phyloP scores from a whole-genome alignment of 1,140 invertebrate species.

The Cataglyphis hispanica region DNA sequence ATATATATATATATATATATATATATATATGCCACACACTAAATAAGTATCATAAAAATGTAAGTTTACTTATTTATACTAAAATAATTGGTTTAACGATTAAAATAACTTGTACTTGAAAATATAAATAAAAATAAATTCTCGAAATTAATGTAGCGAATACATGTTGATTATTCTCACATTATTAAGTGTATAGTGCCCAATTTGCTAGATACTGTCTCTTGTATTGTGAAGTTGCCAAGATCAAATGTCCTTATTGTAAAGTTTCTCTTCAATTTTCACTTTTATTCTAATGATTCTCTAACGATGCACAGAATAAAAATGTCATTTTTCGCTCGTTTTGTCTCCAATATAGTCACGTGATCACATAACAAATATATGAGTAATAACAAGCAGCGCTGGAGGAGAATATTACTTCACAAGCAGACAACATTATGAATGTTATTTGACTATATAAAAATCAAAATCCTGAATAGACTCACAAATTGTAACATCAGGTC shows the following conservation, averaged over 20 bases:
- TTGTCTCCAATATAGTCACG: no score
- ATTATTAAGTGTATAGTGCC: not conserved
- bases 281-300: no score
- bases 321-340: no score
- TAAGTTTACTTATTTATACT: not conserved
- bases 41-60: conserved; percentile 28
- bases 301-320: no score
- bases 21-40: not conserved
- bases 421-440: no score
- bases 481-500: not conserved
- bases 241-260: no score
- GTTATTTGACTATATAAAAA: not conserved
- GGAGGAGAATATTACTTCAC: no score
- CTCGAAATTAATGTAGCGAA: not conserved
- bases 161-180: not conserved
- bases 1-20: not conserved
- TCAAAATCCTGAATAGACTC: not conserved
- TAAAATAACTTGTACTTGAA: not conserved
- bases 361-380: no score
- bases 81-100: not conserved
- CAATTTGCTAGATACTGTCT: not conserved
- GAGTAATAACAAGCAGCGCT: no score
- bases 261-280: no score
- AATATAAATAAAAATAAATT: not conserved
- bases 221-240: no score